A percentile compares a stretch with the other conserved stretches of the same genome.
phyloP scores from a whole-genome alignment of 2,888 invertebrate genomes.

The Eucriotettix oculatus region DNA sequence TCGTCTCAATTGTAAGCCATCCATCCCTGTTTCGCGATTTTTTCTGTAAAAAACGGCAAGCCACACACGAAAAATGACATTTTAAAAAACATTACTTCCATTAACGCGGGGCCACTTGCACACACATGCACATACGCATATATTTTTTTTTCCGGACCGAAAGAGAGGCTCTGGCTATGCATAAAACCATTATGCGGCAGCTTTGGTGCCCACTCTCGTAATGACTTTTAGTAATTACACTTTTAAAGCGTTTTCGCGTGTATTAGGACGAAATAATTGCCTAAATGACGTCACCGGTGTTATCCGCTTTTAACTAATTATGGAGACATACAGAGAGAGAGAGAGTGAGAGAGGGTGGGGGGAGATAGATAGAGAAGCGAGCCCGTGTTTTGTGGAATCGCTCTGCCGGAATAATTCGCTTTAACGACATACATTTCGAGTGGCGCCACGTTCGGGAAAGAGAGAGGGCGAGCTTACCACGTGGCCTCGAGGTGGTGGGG shows the following conservation, averaged over 20 bases:
- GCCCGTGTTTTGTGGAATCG: background rate
- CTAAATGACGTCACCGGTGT: slow-evolving; percentile 5
- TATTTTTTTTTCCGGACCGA: background rate
- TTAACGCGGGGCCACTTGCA: background rate
- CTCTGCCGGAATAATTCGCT: background rate
- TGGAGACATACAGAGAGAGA: background rate
- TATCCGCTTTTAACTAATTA: slow-evolving; percentile 7
- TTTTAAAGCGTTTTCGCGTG: slow-evolving; percentile 4
- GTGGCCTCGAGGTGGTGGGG: too few species aligned
- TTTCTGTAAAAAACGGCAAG: too few species aligned
- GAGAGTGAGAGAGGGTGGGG: too few species aligned
- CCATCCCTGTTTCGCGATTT: too few species aligned
- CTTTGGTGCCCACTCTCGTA: background rate
- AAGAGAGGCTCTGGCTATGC: background rate
- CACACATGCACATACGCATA: too few species aligned
- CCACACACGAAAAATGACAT: background rate
- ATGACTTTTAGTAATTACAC: slow-evolving; percentile 8
- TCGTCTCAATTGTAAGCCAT: too few species aligned
- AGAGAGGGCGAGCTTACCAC: too few species aligned
- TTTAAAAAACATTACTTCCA: slow-evolving; percentile 2
- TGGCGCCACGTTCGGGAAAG: too few species aligned
- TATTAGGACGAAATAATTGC: slow-evolving; percentile 7
- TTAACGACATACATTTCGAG: too few species aligned
- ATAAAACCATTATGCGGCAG: slow-evolving; percentile 6
- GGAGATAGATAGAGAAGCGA: background rate